These are phyloP conservation scores for Eurystomus gularis DNA, from an alignment of 2,113 vertebrate species.

Conservation along the genomic window DNA sequence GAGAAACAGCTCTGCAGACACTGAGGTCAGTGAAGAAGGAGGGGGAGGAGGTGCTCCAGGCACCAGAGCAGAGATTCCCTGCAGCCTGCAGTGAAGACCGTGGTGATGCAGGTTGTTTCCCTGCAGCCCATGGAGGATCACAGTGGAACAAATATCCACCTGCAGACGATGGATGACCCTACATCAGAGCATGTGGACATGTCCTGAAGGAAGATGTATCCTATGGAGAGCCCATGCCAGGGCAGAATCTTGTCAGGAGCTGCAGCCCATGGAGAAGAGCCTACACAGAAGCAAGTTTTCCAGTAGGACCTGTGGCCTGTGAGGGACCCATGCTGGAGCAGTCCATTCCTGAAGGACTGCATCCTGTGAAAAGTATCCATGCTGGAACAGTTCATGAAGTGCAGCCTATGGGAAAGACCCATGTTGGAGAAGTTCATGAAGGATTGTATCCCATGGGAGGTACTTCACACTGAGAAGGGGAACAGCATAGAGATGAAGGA, in stretches of 20 bases:
- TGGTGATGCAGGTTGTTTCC: rapidly evolving
- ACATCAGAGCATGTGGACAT: neutral
- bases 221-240: rapidly evolving
- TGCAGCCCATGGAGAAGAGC: neutral
- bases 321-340: rapidly evolving
- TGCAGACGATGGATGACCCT: neutral
- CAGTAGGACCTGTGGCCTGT: rapidly evolving
- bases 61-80: rapidly evolving
- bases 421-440: neutral
- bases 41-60: neutral
- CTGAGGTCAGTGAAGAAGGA: neutral
- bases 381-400: neutral
- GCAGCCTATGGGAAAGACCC: neutral
- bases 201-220: neutral
- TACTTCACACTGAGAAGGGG: rapidly evolving
- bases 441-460: neutral
- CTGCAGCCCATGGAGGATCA: neutral
- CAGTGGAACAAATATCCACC: neutral
- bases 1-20: neutral
- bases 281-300: neutral
- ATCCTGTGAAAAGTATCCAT: rapidly evolving
- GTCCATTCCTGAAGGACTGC: neutral
- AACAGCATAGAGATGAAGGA: neutral
- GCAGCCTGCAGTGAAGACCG: neutral
- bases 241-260: neutral